Percentiles rank a stretch among this genome's conserved stretches.
These are phyloP conservation scores for Ectemnius cavifrons DNA, from an alignment of 2,888 invertebrate genomes.

Conservation along the genomic window DNA sequence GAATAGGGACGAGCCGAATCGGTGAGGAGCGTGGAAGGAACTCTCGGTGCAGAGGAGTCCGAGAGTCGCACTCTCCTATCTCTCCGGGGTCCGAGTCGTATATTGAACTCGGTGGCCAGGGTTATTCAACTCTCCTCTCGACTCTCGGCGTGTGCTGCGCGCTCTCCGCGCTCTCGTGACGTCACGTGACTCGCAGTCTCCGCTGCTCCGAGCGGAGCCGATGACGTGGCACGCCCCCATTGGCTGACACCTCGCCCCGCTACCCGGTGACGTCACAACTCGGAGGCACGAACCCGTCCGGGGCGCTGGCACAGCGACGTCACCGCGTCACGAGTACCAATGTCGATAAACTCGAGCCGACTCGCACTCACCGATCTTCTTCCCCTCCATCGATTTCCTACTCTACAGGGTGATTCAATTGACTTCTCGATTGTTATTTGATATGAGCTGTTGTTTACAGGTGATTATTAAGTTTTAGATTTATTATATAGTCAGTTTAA, in stretches of 20 bases:
- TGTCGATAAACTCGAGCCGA: conserved; percentile 54
- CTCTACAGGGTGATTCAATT: background rate
- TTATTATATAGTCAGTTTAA: too few relatives aligned
- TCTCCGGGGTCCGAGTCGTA: conserved; percentile 52
- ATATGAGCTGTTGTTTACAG: too few relatives aligned
- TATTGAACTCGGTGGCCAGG: conserved; percentile 75
- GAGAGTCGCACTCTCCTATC: conserved; percentile 32
- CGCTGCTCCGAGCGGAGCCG: conserved; percentile 56
- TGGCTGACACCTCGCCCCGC: conserved; percentile 54
- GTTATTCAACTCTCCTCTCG: conserved; percentile 70
- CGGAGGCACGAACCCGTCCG: conserved; percentile 45
- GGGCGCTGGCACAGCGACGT: conserved; percentile 42
- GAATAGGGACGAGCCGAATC: conserved; percentile 16
- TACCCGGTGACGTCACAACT: conserved; percentile 65
- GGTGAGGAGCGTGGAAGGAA: conserved; percentile 40
- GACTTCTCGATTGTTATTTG: background rate
- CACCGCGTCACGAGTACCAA: conserved; percentile 61
- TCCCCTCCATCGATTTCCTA: background rate
- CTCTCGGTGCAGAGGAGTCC: conserved; percentile 28
- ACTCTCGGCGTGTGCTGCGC: conserved; percentile 47
- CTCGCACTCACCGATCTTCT: conserved; percentile 13
- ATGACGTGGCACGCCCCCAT: conserved; percentile 65
- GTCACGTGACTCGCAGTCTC: conserved; percentile 65
- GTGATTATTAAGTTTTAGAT: too few relatives aligned
- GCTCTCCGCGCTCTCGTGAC: conserved; percentile 58